These are phyloP conservation scores for Nothobranchius furzeri DNA, from an alignment of 2,113 vertebrate genomes.

Conservation along the genomic window DNA sequence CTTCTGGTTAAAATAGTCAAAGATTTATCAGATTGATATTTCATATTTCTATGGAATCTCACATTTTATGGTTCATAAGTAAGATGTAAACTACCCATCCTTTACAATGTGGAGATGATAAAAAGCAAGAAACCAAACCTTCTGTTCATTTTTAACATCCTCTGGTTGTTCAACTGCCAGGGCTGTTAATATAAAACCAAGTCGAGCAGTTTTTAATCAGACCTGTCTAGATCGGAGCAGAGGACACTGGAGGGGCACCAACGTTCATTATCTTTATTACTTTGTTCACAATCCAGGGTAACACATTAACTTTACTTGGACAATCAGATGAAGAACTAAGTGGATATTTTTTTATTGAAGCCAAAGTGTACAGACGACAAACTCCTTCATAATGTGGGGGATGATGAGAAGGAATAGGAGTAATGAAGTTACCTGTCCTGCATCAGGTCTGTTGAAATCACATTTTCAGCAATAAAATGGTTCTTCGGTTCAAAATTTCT, in stretches of 20 bases:
- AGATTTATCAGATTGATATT: too few species aligned
- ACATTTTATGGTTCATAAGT: too few species aligned
- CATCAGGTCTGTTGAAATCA: too few species aligned
- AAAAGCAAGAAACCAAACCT: too few species aligned
- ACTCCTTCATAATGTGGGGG: neutral
- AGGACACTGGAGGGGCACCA: neutral
- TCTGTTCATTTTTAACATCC: too few species aligned
- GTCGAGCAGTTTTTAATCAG: neutral
- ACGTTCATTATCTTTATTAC: neutral
- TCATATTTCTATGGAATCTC: too few species aligned
- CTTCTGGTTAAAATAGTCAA: too few species aligned
- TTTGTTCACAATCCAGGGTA: neutral
- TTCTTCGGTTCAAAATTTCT: too few species aligned
- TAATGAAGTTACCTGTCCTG: neutral
- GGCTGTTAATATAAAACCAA: neutral
- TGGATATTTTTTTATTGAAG: neutral
- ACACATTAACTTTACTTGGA: constrained; percentile 2
- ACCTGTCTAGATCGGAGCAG: neutral
- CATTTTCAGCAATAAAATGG: neutral
- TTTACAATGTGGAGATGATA: too few species aligned
- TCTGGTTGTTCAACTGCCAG: neutral
- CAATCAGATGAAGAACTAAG: neutral
- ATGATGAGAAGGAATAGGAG: neutral
- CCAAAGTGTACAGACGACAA: neutral
- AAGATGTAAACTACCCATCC: too few species aligned